Base-by-base conservation (phyloP, 2,113 vertebrate species). In the Leptosomus discolor region DNA sequence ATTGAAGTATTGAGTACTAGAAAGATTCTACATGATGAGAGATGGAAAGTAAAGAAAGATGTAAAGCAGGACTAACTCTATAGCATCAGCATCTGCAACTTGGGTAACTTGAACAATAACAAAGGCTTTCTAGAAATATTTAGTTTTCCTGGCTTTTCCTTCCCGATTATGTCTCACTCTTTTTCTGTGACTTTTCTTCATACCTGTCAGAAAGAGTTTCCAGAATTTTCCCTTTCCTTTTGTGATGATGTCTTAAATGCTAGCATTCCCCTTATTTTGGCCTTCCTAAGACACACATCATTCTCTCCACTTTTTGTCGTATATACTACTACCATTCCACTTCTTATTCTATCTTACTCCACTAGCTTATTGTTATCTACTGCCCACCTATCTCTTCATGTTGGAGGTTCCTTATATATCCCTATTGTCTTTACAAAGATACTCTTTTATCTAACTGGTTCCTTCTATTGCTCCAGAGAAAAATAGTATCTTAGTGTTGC, bases 231-330 rank as follows among this genome's bases (percentile, higher is more conserved):
- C 34, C 12, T 37, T 92, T 12, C 8, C 5, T 75, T 93, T 73
- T 73, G 8, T 43, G 58, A 43, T 45, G 5, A 3, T 53, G 10
- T 56, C 30, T 51, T 67, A 90, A 73, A 64, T 69, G 12, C 10
- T 48, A 18, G 1, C 19, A 23, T 64, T 69, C 2, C 9, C 21
- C 21, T 85, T 48, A 37, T 18, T 64, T 27, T 57, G 16, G 5
- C 18, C 56, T 50, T 81, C 36, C 22, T 70, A n/a, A 64, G n/a
- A 69, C 17, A 51, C 2, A 10, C 12, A 11, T 18, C 15, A 70
- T 71, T 65, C 32, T 53, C 18, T 67, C 37, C 6, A 12, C 56
- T 74, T 27, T n/a, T 53, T 60, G 12, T 43, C 0, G 0, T 54
- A 32, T 30, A 24, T 29, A 45, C 36, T 60, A 27, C 43, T 67